Evolutionary conservation across 1,140 invertebrate genomes (phyloP), one percentile per base, ranked within the genome.

Genomic region (Chrysomallon squamiferum): DNA sequence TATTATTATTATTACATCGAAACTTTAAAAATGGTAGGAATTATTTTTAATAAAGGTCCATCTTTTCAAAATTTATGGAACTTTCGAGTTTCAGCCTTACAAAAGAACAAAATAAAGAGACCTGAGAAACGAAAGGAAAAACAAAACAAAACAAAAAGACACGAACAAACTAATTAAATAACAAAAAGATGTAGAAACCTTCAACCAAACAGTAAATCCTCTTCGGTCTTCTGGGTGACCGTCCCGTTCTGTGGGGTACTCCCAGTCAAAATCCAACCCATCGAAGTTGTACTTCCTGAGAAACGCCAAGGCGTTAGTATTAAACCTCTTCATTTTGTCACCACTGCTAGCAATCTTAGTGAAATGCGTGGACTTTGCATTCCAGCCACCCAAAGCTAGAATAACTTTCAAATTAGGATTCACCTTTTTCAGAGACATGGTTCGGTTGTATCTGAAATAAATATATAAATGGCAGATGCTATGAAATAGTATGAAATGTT

Each of bases 181-280:
- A 15, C 6, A 38, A 5, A 7, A 38, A 7, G 35, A 38, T 38
- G 6, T 38, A 38, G 6, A 38, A 38, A 73, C 71, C 68, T 66
- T 49, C 9, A 71, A 7, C 50, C 67, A 56, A 20, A 30, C 6
- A 9, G 68, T 68, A 54, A 72, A 75, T 20, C 67, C 57, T 2
- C 2, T n/a, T 58, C 61, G 67, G 43, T 72, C 71, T 18, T 15
- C 20, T 2, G 68, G 15, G 20, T 18, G n/a, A 0, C 70, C 65
- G 2, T 70, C 70, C 50, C 73, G 38, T 33, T 47, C 27, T 25
- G 52, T 7, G 25, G 95, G 95, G 87, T 97, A 97, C 80, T 97
- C 95, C 94, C 95, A 97, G 81, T 97, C 95, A 69, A 98, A 87
- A 85, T 98, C 95, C 22, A 98, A 88, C 7, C 95, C 95, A 85